phyloP scores from a whole-genome alignment of 2,888 invertebrate genomes.

The Halocaridina rubra region DNA sequence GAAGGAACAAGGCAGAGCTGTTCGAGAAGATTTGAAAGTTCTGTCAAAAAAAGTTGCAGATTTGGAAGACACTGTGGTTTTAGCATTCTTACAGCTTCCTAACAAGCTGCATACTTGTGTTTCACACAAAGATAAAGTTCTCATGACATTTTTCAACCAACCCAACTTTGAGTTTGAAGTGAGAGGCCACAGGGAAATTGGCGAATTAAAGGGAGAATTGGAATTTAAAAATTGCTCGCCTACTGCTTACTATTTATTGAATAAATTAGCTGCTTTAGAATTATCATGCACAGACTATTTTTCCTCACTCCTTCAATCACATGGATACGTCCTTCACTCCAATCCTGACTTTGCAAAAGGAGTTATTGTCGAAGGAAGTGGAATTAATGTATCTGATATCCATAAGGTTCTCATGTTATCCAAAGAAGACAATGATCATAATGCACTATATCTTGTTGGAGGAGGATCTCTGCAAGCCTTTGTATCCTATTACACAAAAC shows the following conservation, averaged over 20 bases:
- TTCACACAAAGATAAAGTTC: neutral
- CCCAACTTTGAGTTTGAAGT: conserved; percentile 12
- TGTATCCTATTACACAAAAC: conserved; percentile 41
- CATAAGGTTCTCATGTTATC: conserved; percentile 13
- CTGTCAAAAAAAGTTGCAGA: conserved; percentile 6
- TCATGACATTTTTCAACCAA: conserved; percentile 7
- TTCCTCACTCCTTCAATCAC: neutral
- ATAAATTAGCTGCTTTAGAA: conserved; percentile 27
- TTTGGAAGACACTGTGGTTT: conserved; percentile 29
- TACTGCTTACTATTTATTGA: conserved; percentile 38
- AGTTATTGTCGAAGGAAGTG: conserved; percentile 52
- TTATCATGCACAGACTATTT: conserved; percentile 30
- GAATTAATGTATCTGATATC: conserved; percentile 12
- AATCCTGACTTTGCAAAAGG: conserved; percentile 58
- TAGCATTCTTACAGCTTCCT: conserved; percentile 20
- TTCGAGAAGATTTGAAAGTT: conserved; percentile 21
- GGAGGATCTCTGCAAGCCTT: conserved; percentile 53
- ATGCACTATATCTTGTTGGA: conserved; percentile 40
- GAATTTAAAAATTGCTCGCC: conserved; percentile 43
- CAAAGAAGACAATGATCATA: neutral
- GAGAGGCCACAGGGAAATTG: conserved; percentile 22
- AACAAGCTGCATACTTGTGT: conserved; percentile 24
- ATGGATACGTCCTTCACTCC: conserved; percentile 20
- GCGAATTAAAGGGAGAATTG: conserved; percentile 1
- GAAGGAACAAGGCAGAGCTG: conserved; percentile 17